phyloP scores from a whole-genome alignment of 2,888 invertebrate species.

The Philereme vetulata region DNA sequence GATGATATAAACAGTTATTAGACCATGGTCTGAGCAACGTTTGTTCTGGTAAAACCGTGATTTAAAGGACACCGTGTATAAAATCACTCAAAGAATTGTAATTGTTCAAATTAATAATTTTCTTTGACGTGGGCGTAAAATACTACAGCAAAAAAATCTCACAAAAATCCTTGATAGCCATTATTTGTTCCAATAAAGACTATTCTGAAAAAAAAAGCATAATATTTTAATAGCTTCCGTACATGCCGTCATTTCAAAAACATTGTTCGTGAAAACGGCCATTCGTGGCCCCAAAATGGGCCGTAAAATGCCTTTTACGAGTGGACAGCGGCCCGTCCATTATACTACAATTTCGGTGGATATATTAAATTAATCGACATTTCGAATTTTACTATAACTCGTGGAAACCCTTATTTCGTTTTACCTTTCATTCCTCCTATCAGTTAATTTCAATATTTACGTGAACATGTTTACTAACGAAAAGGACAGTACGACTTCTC shows the following conservation, averaged over 20 bases:
- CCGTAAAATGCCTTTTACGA: conserved; percentile 74
- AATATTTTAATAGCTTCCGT: conserved; percentile 17
- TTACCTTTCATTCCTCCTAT: too few species aligned
- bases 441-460: too few species aligned
- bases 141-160: neutral
- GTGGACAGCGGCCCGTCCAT: conserved; percentile 66
- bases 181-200: neutral
- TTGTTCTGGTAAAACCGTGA: too few species aligned
- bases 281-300: conserved; percentile 65
- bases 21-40: too few species aligned
- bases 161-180: neutral
- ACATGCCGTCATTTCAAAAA: conserved; percentile 25
- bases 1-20: too few species aligned
- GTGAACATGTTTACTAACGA: too few species aligned
- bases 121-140: neutral
- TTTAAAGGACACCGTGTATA: too few species aligned
- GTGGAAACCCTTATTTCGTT: too few species aligned
- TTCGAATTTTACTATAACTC: conserved; percentile 17
- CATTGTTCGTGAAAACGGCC: conserved; percentile 44
- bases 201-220: neutral
- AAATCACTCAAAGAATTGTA: too few species aligned
- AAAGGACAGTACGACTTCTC: too few species aligned
- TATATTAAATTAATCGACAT: conserved; percentile 67
- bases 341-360: conserved; percentile 60
- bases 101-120: too few species aligned